A percentile compares a stretch with the other conserved stretches of the same genome.
Evolutionary conservation across 2,888 invertebrate genomes (phyloP).

Genomic region (Acanthosoma haemorrhoidale): DNA sequence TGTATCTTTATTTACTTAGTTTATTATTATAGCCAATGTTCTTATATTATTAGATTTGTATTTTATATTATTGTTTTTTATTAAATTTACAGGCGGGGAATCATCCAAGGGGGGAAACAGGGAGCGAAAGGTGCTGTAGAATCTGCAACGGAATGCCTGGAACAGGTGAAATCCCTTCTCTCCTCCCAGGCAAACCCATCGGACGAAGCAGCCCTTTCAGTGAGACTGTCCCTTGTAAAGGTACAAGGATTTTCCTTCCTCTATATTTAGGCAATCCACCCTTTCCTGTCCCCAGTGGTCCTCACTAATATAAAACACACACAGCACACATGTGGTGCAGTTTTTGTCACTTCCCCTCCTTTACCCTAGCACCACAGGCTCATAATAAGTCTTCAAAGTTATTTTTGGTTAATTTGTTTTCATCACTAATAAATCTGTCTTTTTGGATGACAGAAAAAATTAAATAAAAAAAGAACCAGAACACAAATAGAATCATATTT

Average conservation of each 20-base stretch:
- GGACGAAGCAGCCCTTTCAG: slow-evolving; percentile 59
- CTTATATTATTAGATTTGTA: too few relatives aligned
- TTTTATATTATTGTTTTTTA: too few relatives aligned
- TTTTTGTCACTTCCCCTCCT: slow-evolving; percentile 7
- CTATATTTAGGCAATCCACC: slow-evolving; percentile 17
- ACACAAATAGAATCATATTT: too few relatives aligned
- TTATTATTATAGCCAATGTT: too few relatives aligned
- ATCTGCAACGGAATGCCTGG: slow-evolving; percentile 41
- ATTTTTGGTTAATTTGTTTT: not conserved
- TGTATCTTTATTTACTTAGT: too few relatives aligned
- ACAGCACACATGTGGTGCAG: slow-evolving; percentile 8
- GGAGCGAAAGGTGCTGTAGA: slow-evolving; percentile 43
- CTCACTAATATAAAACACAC: not conserved
- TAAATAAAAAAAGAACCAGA: too few relatives aligned
- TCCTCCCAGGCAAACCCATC: slow-evolving; percentile 58
- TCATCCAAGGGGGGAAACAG: slow-evolving; percentile 34
- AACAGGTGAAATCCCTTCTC: slow-evolving; percentile 49
- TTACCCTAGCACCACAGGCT: not conserved
- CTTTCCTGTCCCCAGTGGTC: not conserved
- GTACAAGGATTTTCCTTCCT: slow-evolving; percentile 46
- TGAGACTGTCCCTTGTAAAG: slow-evolving; percentile 60
- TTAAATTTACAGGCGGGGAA: slow-evolving; percentile 32
- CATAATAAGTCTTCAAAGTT: not conserved
- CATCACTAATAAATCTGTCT: not conserved
- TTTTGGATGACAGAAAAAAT: too few relatives aligned